A percentile compares a stretch with the other conserved stretches of the same genome.
Evolutionary conservation across 2,888 invertebrate species (phyloP).

Genomic region (Palloptera scutellata): DNA sequence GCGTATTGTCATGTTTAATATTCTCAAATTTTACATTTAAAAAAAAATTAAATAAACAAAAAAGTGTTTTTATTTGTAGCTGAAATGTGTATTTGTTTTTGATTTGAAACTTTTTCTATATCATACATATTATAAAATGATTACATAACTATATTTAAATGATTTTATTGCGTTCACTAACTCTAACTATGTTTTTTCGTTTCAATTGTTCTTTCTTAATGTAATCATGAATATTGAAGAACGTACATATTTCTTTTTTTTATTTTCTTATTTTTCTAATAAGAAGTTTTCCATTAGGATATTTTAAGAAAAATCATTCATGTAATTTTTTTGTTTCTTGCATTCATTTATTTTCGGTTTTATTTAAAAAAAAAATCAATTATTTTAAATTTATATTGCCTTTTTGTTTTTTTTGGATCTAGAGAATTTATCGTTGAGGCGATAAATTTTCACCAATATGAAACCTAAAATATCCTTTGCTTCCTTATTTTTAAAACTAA

Average conservation of each 20-base stretch:
- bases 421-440: too few relatives aligned
- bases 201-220: slow-evolving; percentile 24
- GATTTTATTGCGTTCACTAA: background rate
- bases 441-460: too few relatives aligned
- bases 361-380: too few relatives aligned
- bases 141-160: too few relatives aligned
- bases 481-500: too few relatives aligned
- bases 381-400: slow-evolving; percentile 11
- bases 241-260: background rate
- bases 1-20: slow-evolving; percentile 13
- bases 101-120: background rate
- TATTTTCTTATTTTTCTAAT: background rate
- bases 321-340: background rate
- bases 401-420: too few relatives aligned
- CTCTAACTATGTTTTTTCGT: background rate
- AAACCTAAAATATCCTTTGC: too few relatives aligned
- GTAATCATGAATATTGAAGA: slow-evolving; percentile 29
- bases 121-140: too few relatives aligned
- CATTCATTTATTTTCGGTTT: too few relatives aligned
- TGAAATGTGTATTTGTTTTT: slow-evolving; percentile 35
- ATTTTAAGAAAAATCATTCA: too few relatives aligned
- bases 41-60: slow-evolving; percentile 28
- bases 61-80: slow-evolving; percentile 42
- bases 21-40: slow-evolving; percentile 18
- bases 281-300: background rate